phyloP scores from a whole-genome alignment of 2,797 vertebrate species.

The Spatula versicolor region DNA sequence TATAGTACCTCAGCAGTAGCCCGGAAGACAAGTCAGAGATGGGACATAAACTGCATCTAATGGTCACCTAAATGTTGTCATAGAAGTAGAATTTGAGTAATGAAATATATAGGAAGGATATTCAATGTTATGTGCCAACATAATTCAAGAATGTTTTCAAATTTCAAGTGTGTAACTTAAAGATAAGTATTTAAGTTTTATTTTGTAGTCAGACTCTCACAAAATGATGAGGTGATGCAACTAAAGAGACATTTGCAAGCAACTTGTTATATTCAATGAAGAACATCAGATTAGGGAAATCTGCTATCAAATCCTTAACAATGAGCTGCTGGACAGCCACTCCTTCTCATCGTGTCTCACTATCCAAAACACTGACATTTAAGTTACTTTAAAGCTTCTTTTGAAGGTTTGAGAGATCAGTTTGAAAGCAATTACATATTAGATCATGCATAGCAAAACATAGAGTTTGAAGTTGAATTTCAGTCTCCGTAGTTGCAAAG shows the following conservation, averaged over 20 bases:
- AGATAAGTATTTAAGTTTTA: neutral
- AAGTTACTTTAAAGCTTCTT: neutral
- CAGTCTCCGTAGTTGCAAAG: neutral
- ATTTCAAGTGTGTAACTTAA: neutral
- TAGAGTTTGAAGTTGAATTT: neutral
- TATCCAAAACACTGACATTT: neutral
- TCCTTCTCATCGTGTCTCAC: neutral
- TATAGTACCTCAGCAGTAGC: neutral
- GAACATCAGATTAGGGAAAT: neutral
- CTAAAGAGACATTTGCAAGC: neutral
- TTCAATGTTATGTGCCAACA: neutral
- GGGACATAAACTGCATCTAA: neutral
- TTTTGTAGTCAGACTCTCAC: neutral
- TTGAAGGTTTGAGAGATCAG: neutral
- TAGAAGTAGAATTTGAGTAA: neutral
- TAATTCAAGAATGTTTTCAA: neutral
- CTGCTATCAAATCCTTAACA: neutral
- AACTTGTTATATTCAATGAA: neutral
- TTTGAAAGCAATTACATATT: neutral
- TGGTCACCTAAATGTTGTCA: neutral
- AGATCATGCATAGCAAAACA: neutral
- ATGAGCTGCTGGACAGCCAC: neutral
- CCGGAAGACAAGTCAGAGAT: neutral
- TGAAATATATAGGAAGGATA: neutral
- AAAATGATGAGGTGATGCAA: neutral